Conservation (phyloP, 1,140 invertebrate genomes). For the Drosophila ercepeae region DNA sequence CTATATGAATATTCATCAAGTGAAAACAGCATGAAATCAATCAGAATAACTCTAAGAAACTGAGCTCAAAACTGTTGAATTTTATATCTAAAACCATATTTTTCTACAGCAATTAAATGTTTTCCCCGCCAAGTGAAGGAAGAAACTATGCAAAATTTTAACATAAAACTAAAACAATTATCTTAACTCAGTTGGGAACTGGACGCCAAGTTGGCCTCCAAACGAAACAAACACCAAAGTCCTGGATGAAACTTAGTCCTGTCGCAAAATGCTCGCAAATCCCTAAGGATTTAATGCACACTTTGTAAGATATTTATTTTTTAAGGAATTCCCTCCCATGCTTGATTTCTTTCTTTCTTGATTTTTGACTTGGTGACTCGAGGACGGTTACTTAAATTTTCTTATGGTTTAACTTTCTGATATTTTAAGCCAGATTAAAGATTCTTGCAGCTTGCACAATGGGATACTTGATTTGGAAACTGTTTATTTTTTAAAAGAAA, state of each 20-base stretch:
- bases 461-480: not conserved
- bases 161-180: conserved; percentile 70
- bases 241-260: not conserved
- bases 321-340: conserved; percentile 67
- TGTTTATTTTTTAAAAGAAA: not conserved
- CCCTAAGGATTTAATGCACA: conserved; percentile 55
- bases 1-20: too few relatives aligned
- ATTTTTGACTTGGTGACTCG: conserved; percentile 3
- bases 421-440: conserved; percentile 64
- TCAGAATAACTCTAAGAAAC: too few relatives aligned
- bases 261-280: conserved; percentile 51
- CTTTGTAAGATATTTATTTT: conserved; percentile 67
- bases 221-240: conserved; percentile 16
- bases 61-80: too few relatives aligned
- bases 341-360: conserved; percentile 44
- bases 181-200: conserved; percentile 36
- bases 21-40: not conserved
- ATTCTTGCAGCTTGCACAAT: not conserved
- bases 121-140: conserved; percentile 3
- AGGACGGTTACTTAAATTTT: conserved; percentile 60
- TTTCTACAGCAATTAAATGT: not conserved
- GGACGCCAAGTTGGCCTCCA: conserved; percentile 8
- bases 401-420: conserved; percentile 74
- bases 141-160: conserved; percentile 51
- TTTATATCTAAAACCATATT: too few relatives aligned